phyloP scores from a whole-genome alignment of 2,113 vertebrate genomes.

The Triplophysa tibetana region DNA sequence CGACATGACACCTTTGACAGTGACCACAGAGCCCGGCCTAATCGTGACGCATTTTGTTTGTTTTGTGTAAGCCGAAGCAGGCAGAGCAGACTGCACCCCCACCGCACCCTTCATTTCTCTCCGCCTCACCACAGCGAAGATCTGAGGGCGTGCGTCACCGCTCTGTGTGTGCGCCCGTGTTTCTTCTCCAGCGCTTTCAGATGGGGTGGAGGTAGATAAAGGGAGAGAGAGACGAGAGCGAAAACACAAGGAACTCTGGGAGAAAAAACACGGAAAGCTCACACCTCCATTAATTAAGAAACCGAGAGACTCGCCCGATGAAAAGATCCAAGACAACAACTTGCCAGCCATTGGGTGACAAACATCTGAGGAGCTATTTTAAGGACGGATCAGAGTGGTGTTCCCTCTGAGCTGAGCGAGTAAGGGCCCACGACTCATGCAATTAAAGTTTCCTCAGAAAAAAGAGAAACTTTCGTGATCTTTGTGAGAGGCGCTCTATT shows the following conservation, averaged over 20 bases:
- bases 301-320: slow-evolving; percentile 29
- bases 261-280: slow-evolving; percentile 39
- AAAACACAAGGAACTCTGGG: slow-evolving; percentile 31
- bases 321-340: slow-evolving; percentile 51
- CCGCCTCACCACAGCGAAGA: slow-evolving; percentile 12
- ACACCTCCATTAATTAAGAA: slow-evolving; percentile 54
- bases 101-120: slow-evolving; percentile 9
- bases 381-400: slow-evolving; percentile 67
- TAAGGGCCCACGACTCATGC: slow-evolving; percentile 56
- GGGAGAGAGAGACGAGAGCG: slow-evolving; percentile 15
- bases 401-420: slow-evolving; percentile 50
- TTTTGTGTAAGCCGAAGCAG: slow-evolving; percentile 37
- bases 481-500: slow-evolving; percentile 63
- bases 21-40: slow-evolving; percentile 26
- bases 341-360: slow-evolving; percentile 62
- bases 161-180: slow-evolving; percentile 10
- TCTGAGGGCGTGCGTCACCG: slow-evolving; percentile 9
- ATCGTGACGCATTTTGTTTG: slow-evolving; percentile 47
- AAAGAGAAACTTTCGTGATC: slow-evolving; percentile 54
- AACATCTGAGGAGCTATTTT: slow-evolving; percentile 69
- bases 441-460: slow-evolving; percentile 68
- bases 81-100: slow-evolving; percentile 20
- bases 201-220: slow-evolving; percentile 20
- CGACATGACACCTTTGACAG: slow-evolving; percentile 36
- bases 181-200: slow-evolving; percentile 31